Evolutionary conservation across 2,797 vertebrate genomes (phyloP).

Genomic region (Lepus townsendii): DNA sequence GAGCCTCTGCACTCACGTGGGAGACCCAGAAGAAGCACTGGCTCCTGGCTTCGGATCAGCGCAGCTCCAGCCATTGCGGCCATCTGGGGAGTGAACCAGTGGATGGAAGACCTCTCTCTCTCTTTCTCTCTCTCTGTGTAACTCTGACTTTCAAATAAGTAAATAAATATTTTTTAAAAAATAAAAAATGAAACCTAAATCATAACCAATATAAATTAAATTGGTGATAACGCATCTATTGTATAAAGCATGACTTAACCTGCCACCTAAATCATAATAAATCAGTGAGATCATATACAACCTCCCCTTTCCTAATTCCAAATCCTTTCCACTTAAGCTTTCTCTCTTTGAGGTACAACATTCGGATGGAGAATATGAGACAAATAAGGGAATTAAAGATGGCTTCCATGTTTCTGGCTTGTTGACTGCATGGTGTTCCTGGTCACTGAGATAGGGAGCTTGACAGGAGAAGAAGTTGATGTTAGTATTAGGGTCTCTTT

Average conservation of each 20-base stretch:
- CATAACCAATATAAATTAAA: background rate
- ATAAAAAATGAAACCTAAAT: slow-evolving; percentile 46
- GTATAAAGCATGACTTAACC: slow-evolving; percentile 24
- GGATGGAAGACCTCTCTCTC: no score
- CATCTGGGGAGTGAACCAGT: no score
- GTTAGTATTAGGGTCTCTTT: slow-evolving; percentile 8
- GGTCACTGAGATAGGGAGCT: background rate
- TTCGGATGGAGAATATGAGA: slow-evolving; percentile 29
- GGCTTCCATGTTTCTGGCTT: slow-evolving; percentile 34
- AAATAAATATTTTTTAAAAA: no score
- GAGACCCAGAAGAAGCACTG: no score
- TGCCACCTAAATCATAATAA: background rate
- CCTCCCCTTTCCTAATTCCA: slow-evolving; percentile 3
- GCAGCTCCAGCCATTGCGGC: no score
- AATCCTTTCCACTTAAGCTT: background rate
- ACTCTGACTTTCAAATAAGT: no score
- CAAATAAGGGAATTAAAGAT: slow-evolving; percentile 39
- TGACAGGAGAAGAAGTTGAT: background rate
- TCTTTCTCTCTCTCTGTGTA: no score
- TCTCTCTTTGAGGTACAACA: slow-evolving; percentile 16
- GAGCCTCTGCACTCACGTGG: no score
- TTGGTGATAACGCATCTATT: background rate
- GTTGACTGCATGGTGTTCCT: background rate
- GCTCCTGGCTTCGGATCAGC: no score
- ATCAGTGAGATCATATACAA: slow-evolving; percentile 29